Evolutionary conservation across 1,140 invertebrate genomes (phyloP).

Genomic region (Pemphigus obesinymphae): DNA sequence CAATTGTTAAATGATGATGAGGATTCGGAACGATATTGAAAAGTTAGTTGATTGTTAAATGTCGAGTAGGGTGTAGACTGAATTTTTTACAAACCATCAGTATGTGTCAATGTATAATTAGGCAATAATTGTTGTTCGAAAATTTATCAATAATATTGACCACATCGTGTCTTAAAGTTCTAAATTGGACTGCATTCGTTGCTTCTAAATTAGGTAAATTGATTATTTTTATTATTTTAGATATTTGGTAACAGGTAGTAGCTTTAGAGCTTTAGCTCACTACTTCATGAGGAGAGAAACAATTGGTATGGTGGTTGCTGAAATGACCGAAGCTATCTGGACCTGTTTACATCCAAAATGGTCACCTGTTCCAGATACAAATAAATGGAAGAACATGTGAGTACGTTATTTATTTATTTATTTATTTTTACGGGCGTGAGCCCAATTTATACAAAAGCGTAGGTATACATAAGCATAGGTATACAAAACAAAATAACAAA

Average conservation of each 20-base stretch:
- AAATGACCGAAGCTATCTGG: neutral
- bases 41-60: neutral
- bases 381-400: neutral
- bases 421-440: too few species aligned
- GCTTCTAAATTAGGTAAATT: neutral
- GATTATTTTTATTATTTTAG: neutral
- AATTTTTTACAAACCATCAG: too few species aligned
- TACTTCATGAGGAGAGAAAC: neutral
- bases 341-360: neutral
- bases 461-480: too few species aligned
- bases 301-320: neutral
- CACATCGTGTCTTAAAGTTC: neutral
- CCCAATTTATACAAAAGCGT: too few species aligned
- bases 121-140: neutral
- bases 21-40: neutral
- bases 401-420: too few species aligned
- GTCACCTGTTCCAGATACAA: neutral
- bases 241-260: neutral
- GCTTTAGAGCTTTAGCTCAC: neutral
- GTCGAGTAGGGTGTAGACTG: neutral
- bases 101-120: too few species aligned
- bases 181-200: neutral
- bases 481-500: too few species aligned
- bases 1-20: slow-evolving; percentile 12
- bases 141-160: neutral